These are phyloP conservation scores for Peromyscus attwateri DNA, from an alignment of 2,797 vertebrate genomes.

Conservation along the genomic window DNA sequence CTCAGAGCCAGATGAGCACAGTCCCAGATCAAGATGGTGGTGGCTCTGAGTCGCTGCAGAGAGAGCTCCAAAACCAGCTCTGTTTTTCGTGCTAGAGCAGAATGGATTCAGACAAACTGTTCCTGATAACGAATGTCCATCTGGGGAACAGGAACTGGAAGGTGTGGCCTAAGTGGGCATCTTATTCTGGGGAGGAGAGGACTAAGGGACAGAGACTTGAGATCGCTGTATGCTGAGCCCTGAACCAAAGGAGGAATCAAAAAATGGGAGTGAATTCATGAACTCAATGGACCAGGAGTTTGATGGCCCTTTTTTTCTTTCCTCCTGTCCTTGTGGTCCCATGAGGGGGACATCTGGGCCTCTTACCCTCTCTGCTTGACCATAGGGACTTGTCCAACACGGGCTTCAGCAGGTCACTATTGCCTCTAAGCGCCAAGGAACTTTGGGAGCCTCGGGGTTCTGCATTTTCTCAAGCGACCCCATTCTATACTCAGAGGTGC, in stretches of 20 bases:
- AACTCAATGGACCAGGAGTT: neutral
- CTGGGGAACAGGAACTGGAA: neutral
- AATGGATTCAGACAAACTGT: neutral
- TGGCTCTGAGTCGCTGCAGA: neutral
- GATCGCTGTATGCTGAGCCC: neutral
- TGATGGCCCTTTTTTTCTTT: neutral
- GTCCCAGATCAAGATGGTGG: neutral
- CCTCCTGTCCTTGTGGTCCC: neutral
- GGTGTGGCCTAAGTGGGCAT: neutral
- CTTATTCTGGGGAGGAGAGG: neutral
- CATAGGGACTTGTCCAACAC: neutral
- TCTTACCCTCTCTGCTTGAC: neutral
- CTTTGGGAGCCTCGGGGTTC: neutral
- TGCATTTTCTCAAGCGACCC: conserved; percentile 49
- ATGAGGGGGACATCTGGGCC: neutral
- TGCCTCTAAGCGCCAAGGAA: neutral
- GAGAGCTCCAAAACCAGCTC: neutral
- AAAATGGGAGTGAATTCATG: neutral
- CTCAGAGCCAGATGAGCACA: neutral
- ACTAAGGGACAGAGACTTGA: neutral
- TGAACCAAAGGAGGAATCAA: neutral
- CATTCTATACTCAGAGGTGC: conserved; percentile 40
- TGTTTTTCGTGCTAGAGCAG: neutral
- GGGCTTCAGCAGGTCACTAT: neutral
- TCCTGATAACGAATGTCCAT: neutral